These are phyloP conservation scores for Ctenoplectra terminalis DNA, from an alignment of 1,140 invertebrate genomes.

Conservation along the genomic window DNA sequence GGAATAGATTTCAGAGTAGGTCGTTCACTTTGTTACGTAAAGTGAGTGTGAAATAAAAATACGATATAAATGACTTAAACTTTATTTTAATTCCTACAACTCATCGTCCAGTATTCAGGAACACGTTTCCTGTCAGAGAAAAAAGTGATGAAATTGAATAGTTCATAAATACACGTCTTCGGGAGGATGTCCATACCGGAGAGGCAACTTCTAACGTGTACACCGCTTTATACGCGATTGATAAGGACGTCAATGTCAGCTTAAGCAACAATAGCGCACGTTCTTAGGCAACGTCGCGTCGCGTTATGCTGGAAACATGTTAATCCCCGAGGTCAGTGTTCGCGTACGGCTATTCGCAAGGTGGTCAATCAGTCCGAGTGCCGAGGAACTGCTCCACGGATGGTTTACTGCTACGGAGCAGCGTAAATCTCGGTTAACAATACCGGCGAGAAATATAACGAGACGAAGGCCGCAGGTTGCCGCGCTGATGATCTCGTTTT, in stretches of 20 bases:
- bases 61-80: not conserved
- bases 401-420: conserved; percentile 55
- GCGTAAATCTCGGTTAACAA: conserved; percentile 69
- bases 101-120: not conserved
- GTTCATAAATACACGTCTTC: not conserved
- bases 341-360: conserved; percentile 29
- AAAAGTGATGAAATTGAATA: not conserved
- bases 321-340: conserved; percentile 51
- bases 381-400: conserved; percentile 52
- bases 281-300: conserved; percentile 37
- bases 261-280: conserved; percentile 37
- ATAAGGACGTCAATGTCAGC: conserved; percentile 56
- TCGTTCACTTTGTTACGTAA: not conserved
- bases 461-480: conserved; percentile 41
- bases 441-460: conserved; percentile 49
- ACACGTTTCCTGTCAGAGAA: not conserved
- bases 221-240: conserved; percentile 16
- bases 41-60: not conserved
- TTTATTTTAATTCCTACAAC: too few relatives aligned
- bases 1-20: not conserved
- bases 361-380: conserved; percentile 59
- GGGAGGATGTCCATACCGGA: not conserved
- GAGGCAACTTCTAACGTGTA: not conserved
- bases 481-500: conserved; percentile 52
- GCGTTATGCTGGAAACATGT: conserved; percentile 55